Base-by-base conservation (phyloP, 2,888 invertebrate genomes). In the Alloplasta piceator region DNA sequence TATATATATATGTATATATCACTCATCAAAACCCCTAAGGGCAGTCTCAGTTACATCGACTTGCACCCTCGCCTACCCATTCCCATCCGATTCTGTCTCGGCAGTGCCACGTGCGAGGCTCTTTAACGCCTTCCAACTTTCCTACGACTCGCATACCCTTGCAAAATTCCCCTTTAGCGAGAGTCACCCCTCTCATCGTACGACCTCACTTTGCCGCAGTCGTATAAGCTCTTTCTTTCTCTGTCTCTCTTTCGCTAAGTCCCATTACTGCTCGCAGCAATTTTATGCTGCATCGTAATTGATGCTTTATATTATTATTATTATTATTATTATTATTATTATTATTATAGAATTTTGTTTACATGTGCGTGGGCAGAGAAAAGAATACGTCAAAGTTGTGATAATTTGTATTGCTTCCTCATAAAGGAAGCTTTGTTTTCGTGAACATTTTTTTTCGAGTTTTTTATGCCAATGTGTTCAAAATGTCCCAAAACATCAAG, bases 71-170 rank as follows among this genome's bases (percentile, higher is more conserved):
- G 10, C 7, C 36, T 26, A 7, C 26, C 56, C 26, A 7, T 26
- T 26, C 26, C 60, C 7, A 48, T n/a, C 48, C 52, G 6, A 12
- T 14, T 10, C 14, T 52, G 10, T 14, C 61, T 70, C 55, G 73
- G 66, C 70, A 61, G 70, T 77, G 77, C 79, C 60, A 66, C 71
- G 70, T 56, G 76, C 66, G 81, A 68, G 78, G 82, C 82, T 85
- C 83, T 85, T 85, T 85, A 85, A 85, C 81, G 81, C 82, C 79
- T 83, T 26, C 78, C 78, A 84, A 85, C 85, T 82, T 85, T 82
- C 79, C 81, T 85, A 26, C 60, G 39, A 39, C n/a, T 26, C 26
- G 3, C 26, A 26, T 26, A 39, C 26, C 56, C 16, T 10, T 36
- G 26, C 56, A 12, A 84, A 84, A 79, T 66, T 43, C 58, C 52